phyloP scores from a whole-genome alignment of 53 echinoderm and acorn worm species.

The Pentamera pediparva region DNA sequence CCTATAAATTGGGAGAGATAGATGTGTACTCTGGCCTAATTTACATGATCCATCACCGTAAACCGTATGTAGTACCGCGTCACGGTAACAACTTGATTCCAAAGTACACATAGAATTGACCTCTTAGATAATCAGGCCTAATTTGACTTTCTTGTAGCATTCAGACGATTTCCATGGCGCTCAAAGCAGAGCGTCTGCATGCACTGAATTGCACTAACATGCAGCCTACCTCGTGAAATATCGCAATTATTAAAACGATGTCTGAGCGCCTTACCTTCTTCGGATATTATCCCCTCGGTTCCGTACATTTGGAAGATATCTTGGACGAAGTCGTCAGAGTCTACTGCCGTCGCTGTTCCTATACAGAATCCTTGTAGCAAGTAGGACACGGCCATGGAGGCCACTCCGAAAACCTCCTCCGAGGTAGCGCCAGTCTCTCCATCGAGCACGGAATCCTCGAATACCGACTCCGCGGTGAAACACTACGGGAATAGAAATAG shows the following conservation, averaged over 20 bases:
- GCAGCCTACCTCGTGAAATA: too few species aligned
- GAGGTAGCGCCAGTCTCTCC: slow-evolving; percentile 52
- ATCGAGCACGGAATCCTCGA: slow-evolving; percentile 47
- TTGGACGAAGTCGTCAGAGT: slow-evolving; percentile 54
- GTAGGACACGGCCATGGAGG: slow-evolving; percentile 46
- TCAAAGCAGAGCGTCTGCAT: too few species aligned
- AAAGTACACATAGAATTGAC: too few species aligned
- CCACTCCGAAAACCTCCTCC: slow-evolving; percentile 37
- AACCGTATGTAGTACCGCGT: too few species aligned
- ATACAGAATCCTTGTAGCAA: slow-evolving; percentile 72
- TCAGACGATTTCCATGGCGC: too few species aligned
- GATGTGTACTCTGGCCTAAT: too few species aligned
- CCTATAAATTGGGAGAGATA: too few species aligned
- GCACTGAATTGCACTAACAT: too few species aligned
- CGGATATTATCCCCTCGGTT: slow-evolving; percentile 35
- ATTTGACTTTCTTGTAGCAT: too few species aligned
- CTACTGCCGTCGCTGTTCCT: slow-evolving; percentile 47
- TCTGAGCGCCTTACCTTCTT: slow-evolving; percentile 46
- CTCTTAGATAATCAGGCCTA: too few species aligned
- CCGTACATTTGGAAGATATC: slow-evolving; percentile 57
- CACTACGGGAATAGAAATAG: slow-evolving; percentile 44
- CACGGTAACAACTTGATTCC: too few species aligned
- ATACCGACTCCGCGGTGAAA: slow-evolving; percentile 55
- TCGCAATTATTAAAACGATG: background rate
- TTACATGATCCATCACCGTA: too few species aligned